phyloP scores from a whole-genome alignment of 2,797 vertebrate genomes.

The Pelodytes ibericus region DNA sequence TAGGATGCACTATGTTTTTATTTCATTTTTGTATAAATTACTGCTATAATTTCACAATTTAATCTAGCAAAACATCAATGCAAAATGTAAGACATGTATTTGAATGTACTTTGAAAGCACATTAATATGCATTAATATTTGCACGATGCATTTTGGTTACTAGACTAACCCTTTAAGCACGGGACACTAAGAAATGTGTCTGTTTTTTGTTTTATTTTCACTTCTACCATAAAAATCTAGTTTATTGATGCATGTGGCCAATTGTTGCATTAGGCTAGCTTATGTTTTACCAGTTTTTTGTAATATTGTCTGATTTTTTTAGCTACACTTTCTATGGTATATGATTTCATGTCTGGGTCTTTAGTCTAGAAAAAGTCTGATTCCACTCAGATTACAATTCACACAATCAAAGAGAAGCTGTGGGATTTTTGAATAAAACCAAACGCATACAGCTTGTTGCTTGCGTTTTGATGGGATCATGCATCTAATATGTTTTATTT shows the following conservation, averaged over 20 bases:
- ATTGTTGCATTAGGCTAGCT: slow-evolving; percentile 58
- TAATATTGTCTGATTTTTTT: slow-evolving; percentile 57
- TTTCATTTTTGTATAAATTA: too few relatives aligned
- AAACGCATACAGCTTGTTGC: not conserved
- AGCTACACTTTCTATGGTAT: slow-evolving; percentile 69
- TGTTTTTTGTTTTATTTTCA: slow-evolving; percentile 37
- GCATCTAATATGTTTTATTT: not conserved
- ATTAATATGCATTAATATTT: too few relatives aligned
- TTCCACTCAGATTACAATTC: slow-evolving; percentile 76
- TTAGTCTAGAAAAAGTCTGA: slow-evolving; percentile 77
- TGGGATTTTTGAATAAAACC: slow-evolving; percentile 72
- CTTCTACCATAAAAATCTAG: slow-evolving; percentile 55
- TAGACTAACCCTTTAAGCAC: slow-evolving; percentile 26
- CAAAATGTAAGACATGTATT: too few relatives aligned
- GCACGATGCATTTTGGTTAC: slow-evolving; percentile 18
- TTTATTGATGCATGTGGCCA: slow-evolving; percentile 51
- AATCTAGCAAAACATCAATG: too few relatives aligned
- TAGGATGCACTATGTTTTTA: too few relatives aligned
- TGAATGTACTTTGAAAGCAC: too few relatives aligned
- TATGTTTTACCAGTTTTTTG: slow-evolving; percentile 29
- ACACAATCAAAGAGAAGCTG: slow-evolving; percentile 68
- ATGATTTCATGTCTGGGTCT: slow-evolving; percentile 71
- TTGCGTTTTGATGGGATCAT: not conserved
- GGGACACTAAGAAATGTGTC: slow-evolving; percentile 46
- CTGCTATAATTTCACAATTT: too few relatives aligned